phyloP scores from a whole-genome alignment of 2,888 invertebrate species.

The Leucania comma region DNA sequence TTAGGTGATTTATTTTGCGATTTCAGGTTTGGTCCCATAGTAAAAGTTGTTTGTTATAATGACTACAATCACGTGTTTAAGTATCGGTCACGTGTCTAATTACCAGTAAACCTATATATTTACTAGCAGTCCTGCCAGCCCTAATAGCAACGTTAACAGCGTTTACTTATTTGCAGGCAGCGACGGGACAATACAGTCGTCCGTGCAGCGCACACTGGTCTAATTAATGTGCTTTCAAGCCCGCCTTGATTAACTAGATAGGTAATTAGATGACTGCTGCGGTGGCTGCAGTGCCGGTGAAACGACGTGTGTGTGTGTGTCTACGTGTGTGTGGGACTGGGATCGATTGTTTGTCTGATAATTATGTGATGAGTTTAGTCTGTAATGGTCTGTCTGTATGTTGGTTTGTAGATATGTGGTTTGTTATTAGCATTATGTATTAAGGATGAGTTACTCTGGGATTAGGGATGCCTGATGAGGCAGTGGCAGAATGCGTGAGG shows the following conservation, averaged over 20 bases:
- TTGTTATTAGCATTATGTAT: neutral
- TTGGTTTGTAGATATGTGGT: neutral
- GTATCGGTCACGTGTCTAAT: too few species aligned
- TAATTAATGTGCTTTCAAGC: conserved; percentile 81
- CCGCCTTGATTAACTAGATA: conserved; percentile 69
- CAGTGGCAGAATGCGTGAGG: too few species aligned
- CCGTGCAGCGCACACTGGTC: conserved; percentile 77
- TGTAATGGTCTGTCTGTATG: neutral
- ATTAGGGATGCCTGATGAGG: neutral
- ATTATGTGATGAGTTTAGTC: conserved; percentile 2
- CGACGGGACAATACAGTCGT: conserved; percentile 80
- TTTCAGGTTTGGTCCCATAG: too few species aligned
- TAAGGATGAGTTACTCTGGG: neutral
- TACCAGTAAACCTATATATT: too few species aligned
- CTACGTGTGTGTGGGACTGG: neutral
- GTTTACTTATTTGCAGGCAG: conserved; percentile 83
- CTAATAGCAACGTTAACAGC: conserved; percentile 80
- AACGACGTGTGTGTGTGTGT: conserved; percentile 8
- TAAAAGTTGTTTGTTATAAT: too few species aligned
- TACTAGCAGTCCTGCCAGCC: conserved; percentile 67
- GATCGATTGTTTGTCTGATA: conserved; percentile 25
- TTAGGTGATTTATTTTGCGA: too few species aligned
- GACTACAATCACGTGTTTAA: too few species aligned
- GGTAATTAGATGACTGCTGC: conserved; percentile 68
- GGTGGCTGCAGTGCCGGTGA: conserved; percentile 39